These are phyloP conservation scores for Dusona sp. DNA, from an alignment of 2,888 invertebrate genomes.

Conservation along the genomic window DNA sequence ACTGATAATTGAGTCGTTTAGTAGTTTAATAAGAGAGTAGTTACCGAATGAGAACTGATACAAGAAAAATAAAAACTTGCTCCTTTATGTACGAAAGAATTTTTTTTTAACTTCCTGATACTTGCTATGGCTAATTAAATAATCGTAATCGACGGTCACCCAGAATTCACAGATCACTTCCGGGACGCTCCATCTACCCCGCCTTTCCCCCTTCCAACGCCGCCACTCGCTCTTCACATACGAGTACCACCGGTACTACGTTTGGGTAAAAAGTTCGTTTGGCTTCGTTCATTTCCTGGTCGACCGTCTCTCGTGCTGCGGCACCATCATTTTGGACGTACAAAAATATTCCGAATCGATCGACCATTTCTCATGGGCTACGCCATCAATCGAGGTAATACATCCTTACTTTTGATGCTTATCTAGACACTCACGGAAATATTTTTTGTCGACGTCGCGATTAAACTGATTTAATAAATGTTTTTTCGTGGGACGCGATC, in stretches of 20 bases:
- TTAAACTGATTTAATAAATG: not conserved
- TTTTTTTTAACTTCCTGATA: not conserved
- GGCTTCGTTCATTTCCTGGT: slow-evolving; percentile 64
- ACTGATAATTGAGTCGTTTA: not conserved
- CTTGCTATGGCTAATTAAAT: not conserved
- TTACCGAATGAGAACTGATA: not conserved
- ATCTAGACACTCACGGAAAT: slow-evolving; percentile 9
- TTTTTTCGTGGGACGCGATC: not conserved
- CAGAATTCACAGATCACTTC: slow-evolving; percentile 5
- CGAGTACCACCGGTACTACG: not conserved
- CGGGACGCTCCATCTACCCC: slow-evolving; percentile 29
- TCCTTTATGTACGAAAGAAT: not conserved
- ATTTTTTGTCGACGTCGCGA: slow-evolving; percentile 8
- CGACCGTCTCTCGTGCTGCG: slow-evolving; percentile 28
- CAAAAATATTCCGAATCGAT: slow-evolving; percentile 57
- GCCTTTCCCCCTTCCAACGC: not conserved
- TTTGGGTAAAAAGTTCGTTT: not conserved
- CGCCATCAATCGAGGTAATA: slow-evolving; percentile 59
- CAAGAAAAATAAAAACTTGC: not conserved
- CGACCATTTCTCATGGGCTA: slow-evolving; percentile 21
- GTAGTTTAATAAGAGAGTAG: not conserved
- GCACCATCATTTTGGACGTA: not conserved
- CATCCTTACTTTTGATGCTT: not conserved
- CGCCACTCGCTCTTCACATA: too few relatives aligned
- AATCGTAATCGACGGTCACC: not conserved